Evolutionary conservation across 1,140 invertebrate species (phyloP).

Genomic region (Lordiphosa clarofinis): DNA sequence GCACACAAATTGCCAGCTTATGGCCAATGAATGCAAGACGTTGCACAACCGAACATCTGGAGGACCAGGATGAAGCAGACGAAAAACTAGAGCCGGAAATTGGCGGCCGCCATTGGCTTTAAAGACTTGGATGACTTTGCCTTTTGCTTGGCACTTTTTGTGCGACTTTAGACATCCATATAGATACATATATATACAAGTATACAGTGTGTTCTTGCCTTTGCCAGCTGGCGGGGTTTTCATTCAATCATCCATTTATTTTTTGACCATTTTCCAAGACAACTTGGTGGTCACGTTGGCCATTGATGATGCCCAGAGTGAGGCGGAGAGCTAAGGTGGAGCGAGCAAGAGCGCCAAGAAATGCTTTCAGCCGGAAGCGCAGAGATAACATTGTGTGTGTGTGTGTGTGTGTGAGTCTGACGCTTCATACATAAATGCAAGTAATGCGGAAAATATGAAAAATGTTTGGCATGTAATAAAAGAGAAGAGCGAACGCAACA

Average conservation of each 20-base stretch:
- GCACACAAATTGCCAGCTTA: conserved; percentile 69
- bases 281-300: conserved; percentile 74
- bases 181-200: conserved; percentile 11
- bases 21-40: conserved; percentile 73
- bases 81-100: conserved; percentile 55
- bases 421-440: conserved; percentile 76
- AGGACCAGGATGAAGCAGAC: conserved; percentile 5
- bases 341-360: conserved; percentile 53
- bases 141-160: conserved; percentile 65
- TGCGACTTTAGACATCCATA: conserved; percentile 2
- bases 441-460: conserved; percentile 77
- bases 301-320: conserved; percentile 44
- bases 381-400: conserved; percentile 66
- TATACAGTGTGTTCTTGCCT: conserved; percentile 18
- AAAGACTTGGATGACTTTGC: conserved; percentile 72
- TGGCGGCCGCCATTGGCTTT: conserved; percentile 71
- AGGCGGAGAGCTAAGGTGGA: conserved; percentile 6
- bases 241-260: conserved; percentile 78
- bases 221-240: conserved; percentile 75
- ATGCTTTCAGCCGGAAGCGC: conserved; percentile 76
- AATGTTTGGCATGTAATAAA: conserved; percentile 74
- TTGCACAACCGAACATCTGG: conserved; percentile 27
- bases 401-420: conserved; percentile 33
- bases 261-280: conserved; percentile 77
- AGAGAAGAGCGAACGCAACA: conserved; percentile 28